These are phyloP conservation scores for Prochilodus magdalenae DNA, from an alignment of 2,113 vertebrate genomes.

Conservation along the genomic window DNA sequence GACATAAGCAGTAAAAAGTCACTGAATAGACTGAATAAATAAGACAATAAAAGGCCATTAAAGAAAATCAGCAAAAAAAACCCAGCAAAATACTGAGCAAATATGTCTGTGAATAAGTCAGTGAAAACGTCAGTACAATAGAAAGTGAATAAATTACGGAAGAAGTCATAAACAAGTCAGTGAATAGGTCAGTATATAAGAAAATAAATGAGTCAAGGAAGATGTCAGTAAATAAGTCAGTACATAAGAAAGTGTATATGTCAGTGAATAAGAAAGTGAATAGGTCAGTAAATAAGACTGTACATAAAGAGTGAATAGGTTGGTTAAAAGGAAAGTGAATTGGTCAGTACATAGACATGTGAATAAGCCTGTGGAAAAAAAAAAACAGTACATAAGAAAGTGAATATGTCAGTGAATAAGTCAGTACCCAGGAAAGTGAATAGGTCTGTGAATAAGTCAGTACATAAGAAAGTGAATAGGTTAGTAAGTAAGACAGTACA, in stretches of 20 bases:
- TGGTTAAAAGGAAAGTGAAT: not conserved
- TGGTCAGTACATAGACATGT: not conserved
- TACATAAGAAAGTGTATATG: not conserved
- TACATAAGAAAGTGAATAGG: not conserved
- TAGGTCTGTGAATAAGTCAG: not conserved
- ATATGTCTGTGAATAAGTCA: not conserved
- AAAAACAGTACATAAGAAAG: not conserved
- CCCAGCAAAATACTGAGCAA: not conserved
- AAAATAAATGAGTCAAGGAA: not conserved
- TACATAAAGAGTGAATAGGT: too few species aligned
- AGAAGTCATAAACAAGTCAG: not conserved
- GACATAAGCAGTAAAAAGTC: too few species aligned
- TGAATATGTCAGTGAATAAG: not conserved
- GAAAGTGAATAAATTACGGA: not conserved
- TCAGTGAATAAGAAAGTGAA: not conserved
- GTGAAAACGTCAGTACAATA: not conserved
- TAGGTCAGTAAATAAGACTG: not conserved
- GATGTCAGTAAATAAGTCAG: not conserved
- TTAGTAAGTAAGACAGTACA: not conserved
- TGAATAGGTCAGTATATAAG: not conserved
- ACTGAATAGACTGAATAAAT: too few species aligned
- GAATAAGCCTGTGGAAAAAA: not conserved
- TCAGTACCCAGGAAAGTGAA: not conserved
- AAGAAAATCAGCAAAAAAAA: not conserved
- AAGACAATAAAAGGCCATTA: not conserved